Percentiles rank a stretch among this genome's conserved stretches.
phyloP scores from a whole-genome alignment of 2,113 vertebrate species.

The Apeltes quadracus region DNA sequence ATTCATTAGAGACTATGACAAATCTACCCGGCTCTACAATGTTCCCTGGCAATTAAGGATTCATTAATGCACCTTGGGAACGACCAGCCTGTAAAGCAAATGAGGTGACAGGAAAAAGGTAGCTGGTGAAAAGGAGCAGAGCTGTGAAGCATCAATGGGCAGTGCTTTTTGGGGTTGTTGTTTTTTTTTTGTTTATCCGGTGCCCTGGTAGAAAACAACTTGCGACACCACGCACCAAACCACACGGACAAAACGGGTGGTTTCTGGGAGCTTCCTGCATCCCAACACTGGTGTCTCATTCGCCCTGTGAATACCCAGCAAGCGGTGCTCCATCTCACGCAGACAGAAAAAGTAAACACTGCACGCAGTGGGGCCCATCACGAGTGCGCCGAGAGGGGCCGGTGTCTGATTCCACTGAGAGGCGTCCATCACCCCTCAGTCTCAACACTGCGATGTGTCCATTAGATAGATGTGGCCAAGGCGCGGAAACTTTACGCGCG shows the following conservation, averaged over 20 bases:
- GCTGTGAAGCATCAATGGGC: conserved; percentile 63
- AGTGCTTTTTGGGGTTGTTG: conserved; percentile 37
- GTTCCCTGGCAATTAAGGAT: conserved; percentile 45
- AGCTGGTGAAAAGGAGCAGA: conserved; percentile 50
- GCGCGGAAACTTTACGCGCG: too few relatives aligned
- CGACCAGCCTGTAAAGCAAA: conserved; percentile 63
- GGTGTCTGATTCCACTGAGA: conserved; percentile 25
- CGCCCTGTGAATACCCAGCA: background rate
- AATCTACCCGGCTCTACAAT: conserved; percentile 34
- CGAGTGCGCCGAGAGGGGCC: conserved; percentile 17
- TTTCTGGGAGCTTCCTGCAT: conserved; percentile 35
- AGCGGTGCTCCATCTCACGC: background rate
- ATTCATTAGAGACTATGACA: conserved; percentile 47
- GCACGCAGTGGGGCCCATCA: conserved; percentile 6
- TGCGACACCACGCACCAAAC: conserved; percentile 68
- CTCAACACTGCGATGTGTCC: conserved; percentile 17
- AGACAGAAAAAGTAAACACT: background rate
- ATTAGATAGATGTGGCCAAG: conserved; percentile 19
- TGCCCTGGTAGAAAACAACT: conserved; percentile 73
- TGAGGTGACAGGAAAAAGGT: conserved; percentile 51
- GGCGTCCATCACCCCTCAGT: conserved; percentile 22
- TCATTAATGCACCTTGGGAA: conserved; percentile 58
- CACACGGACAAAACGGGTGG: conserved; percentile 45
- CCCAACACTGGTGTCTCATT: background rate
- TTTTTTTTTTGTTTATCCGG: background rate